phyloP scores from a whole-genome alignment of 2,797 vertebrate genomes.

The Dendrocincla tyrannina region DNA sequence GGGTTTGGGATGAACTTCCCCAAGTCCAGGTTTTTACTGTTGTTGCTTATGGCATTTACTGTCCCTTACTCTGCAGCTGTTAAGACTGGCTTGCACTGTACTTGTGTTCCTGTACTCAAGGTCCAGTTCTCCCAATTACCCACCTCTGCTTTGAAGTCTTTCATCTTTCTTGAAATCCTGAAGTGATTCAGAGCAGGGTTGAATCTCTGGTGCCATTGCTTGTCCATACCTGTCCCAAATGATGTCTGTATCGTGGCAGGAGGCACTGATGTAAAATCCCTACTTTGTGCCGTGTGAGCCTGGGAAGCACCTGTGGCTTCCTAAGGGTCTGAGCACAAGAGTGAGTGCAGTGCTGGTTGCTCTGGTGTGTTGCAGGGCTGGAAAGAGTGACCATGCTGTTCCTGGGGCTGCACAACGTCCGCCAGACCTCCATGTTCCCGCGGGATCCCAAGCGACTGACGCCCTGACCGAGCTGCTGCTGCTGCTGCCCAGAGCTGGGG shows the following conservation, averaged over 20 bases:
- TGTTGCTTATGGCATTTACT: not conserved
- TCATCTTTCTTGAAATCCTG: not conserved
- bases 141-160: not conserved
- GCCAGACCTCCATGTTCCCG: slow-evolving; percentile 98
- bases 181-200: not conserved
- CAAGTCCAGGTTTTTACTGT: not conserved
- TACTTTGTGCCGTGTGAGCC: not conserved
- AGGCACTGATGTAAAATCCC: not conserved
- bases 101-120: not conserved
- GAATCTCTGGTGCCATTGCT: not conserved
- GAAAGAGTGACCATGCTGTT: slow-evolving; percentile 99
- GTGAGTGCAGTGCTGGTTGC: not conserved
- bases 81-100: not conserved
- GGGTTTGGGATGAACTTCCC: not conserved
- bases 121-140: not conserved
- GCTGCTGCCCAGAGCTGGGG: not conserved
- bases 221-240: not conserved
- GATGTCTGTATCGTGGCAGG: not conserved
- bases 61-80: not conserved
- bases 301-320: not conserved
- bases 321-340: not conserved
- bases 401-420: slow-evolving; percentile 93
- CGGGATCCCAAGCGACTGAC: slow-evolving; percentile 97
- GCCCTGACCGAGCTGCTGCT: slow-evolving; percentile 73
- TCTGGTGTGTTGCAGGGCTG: slow-evolving; percentile 80